phyloP scores from a whole-genome alignment of 2,888 invertebrate genomes.

The Osmoderma eremita region DNA sequence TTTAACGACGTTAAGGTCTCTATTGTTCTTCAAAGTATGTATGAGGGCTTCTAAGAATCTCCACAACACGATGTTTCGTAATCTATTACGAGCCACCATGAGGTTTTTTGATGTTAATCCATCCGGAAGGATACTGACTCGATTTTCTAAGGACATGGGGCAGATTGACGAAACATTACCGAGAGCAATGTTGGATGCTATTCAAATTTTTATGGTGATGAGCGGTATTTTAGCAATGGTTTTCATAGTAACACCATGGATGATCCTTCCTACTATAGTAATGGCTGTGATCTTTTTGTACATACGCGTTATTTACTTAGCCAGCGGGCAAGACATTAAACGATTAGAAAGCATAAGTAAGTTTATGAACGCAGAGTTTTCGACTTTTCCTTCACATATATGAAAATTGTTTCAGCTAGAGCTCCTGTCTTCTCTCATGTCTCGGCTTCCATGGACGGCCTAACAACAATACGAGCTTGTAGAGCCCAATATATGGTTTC shows the following conservation, averaged over 20 bases:
- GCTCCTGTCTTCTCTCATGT: conserved; percentile 94
- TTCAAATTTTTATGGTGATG: conserved; percentile 76
- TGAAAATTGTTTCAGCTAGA: conserved; percentile 67
- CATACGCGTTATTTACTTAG: conserved; percentile 74
- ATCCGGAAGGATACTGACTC: conserved; percentile 81
- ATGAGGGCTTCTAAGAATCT: conserved; percentile 79
- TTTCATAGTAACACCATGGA: conserved; percentile 75
- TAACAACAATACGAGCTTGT: conserved; percentile 86
- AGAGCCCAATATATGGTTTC: conserved; percentile 77
- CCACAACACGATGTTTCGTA: conserved; percentile 82
- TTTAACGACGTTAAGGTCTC: conserved; percentile 72
- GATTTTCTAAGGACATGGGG: conserved; percentile 88
- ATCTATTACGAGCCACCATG: conserved; percentile 79
- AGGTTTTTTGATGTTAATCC: conserved; percentile 87
- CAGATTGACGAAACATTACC: conserved; percentile 80
- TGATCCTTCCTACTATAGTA: conserved; percentile 71
- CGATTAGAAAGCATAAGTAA: conserved; percentile 68
- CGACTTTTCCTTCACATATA: not conserved
- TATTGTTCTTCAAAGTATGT: conserved; percentile 78
- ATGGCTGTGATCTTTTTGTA: conserved; percentile 73
- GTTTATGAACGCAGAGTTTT: conserved; percentile 39
- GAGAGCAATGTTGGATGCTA: conserved; percentile 71
- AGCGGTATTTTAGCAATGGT: conserved; percentile 78
- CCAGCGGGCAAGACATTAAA: conserved; percentile 78
- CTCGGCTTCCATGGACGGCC: conserved; percentile 85